Conservation (phyloP, 2,888 invertebrate species). For the Amphipyra berbera region DNA sequence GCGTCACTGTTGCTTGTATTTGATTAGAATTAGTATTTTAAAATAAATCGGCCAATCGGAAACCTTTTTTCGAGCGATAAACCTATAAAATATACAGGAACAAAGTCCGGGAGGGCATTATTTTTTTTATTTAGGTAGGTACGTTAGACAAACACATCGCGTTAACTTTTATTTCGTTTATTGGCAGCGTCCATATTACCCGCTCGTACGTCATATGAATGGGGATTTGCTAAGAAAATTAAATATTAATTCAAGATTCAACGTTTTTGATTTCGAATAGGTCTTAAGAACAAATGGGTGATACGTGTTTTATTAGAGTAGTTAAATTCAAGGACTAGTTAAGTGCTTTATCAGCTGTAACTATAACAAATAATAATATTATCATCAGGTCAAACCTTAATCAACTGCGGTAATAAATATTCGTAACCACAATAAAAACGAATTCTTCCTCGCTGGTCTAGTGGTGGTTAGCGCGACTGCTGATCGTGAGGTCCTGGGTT, state of each 20-base stretch:
- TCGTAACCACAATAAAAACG: no score
- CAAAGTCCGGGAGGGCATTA: constrained; percentile 19
- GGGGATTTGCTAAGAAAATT: constrained; percentile 3
- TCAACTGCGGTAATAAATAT: no score
- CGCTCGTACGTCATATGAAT: constrained; percentile 9
- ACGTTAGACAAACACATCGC: constrained; percentile 38
- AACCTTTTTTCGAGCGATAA: constrained; percentile 8
- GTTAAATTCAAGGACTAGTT: neutral
- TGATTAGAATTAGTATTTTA: neutral
- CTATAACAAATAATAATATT: neutral
- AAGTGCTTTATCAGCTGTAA: neutral
- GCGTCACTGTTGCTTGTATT: neutral
- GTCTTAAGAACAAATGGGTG: neutral
- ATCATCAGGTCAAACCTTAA: neutral
- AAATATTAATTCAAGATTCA: constrained; percentile 7
- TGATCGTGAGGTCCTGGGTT: no score
- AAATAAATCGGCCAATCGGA: constrained; percentile 7
- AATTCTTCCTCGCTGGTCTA: no score
- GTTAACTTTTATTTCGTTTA: constrained; percentile 44
- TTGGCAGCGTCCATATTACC: constrained; percentile 35
- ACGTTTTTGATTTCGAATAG: no score
- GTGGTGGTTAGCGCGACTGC: no score
- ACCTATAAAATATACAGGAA: constrained; percentile 18
- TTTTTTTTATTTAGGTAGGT: constrained; percentile 49
- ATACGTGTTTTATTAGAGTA: neutral